Evolutionary conservation across 2,113 vertebrate species (phyloP).

Genomic region (Brachypteracias leptosomus): DNA sequence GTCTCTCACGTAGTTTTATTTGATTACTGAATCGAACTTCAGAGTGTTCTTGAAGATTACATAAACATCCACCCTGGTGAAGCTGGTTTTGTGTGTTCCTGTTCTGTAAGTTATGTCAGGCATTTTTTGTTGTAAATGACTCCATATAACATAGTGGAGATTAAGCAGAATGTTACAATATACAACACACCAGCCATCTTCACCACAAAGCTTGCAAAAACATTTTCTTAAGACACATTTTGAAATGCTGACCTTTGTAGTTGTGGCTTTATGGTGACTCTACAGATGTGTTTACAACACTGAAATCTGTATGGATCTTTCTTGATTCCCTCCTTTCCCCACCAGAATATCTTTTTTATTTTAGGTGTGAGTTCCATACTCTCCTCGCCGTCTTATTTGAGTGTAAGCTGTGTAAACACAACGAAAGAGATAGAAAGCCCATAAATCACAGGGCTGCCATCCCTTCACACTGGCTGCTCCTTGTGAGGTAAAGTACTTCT

Average conservation of each 20-base stretch:
- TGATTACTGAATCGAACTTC: conserved; percentile 51
- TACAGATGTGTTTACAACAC: conserved; percentile 58
- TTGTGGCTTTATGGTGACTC: conserved; percentile 38
- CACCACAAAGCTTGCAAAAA: conserved; percentile 57
- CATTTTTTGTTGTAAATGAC: conserved; percentile 57
- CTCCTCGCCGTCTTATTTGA: background rate
- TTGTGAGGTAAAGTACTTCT: conserved; percentile 11
- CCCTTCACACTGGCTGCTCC: background rate
- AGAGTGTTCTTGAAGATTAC: conserved; percentile 12
- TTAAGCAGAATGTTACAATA: conserved; percentile 60
- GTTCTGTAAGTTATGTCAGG: conserved; percentile 48
- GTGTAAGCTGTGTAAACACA: background rate
- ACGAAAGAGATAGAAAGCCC: background rate
- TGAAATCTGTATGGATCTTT: background rate
- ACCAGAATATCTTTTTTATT: conserved; percentile 8
- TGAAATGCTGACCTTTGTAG: conserved; percentile 58
- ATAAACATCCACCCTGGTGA: conserved; percentile 20
- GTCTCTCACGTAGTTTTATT: conserved; percentile 5
- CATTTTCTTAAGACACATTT: conserved; percentile 58
- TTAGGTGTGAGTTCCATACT: background rate
- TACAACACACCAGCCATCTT: conserved; percentile 36
- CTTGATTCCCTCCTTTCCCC: background rate
- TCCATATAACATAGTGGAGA: background rate
- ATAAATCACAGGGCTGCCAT: conserved; percentile 1
- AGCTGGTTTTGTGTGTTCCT: conserved; percentile 50